Evolutionary conservation across 2,888 invertebrate genomes (phyloP), one percentile per base, ranked within the genome.

Genomic region (Atethmia centrago): DNA sequence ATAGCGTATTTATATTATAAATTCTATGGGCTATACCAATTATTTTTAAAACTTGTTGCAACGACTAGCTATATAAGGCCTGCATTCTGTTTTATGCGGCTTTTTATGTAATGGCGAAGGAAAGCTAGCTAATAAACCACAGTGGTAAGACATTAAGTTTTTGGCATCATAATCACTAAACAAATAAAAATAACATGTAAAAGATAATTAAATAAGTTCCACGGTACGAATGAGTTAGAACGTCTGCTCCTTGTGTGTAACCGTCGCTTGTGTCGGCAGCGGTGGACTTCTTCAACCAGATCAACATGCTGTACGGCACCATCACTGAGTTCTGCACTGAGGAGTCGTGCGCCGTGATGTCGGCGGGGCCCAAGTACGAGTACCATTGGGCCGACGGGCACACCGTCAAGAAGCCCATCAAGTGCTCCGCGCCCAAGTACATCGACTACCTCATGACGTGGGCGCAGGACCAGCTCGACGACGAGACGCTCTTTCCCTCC

Each of bases 351-450:
- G 98, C 98, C 16, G 99, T 99, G 87, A 99, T 99, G 99, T 99
- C 99, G 16, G 99, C 99, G 21, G 99, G 99, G 59, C 99, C 99
- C 82, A 99, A 99, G 96, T 99, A 99, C 93, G 99, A 99, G 96
- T 99, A 99, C 96, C 99, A 99, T 95, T 99, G 99, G 99, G 99
- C 99, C 0, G 99, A 99, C 95, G 99, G 99, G 0, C 98, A 99
- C 91, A 99, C 99, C 0, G 99, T 99, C 42, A 99, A 99, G 95
- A 99, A 99, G 93, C 99, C 99, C 59, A 99, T 99, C 90, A 99
- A 99, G 96, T 99, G 99, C 96, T 99, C 99, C 64, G 99, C 99
- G 71, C 99, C 99, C 68, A 99, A 99, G 95, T 99, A 99, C 95
- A 99, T 99, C 88, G 99, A 99, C 96, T 99, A 99, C 96, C 97